Base-by-base conservation (phyloP, 1,140 invertebrate species). In the Palaemon carinicauda region DNA sequence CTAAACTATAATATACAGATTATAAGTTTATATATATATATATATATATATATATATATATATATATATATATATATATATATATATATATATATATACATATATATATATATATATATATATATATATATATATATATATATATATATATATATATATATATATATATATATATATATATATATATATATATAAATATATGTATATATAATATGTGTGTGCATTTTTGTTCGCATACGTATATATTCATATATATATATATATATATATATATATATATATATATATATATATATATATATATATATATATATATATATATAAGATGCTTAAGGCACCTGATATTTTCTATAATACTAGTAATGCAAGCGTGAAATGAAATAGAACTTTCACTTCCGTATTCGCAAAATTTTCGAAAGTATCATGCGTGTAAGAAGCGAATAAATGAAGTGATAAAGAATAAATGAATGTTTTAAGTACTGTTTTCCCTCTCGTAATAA, bases 61-160 rank as follows among this genome's bases (percentile, higher is more conserved):
- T 29, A 0, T 74, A n/a, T 74, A 12, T 27, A 74, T 27, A 50
- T 15, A 50, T 75, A 75, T 75, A 50, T 41, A 75, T 75, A 50
- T 50, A 75, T 75, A 50, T 75, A 75, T 75, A 9, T 75, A 75
- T 75, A 50, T 75, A 50, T 75, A 75, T 75, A n/a, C 0, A 41
- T 75, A 41, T 75, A n/a, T 75, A n/a, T 75, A n/a, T 75, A 73
- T 21, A 31, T 73, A 73, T 21, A 73, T 73, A 33, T 50, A 33
- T 50, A 33, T 50, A 33, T 75, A 31, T 75, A 33, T 75, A 33
- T 75, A 31, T 75, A 33, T 75, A 33, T 75, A 33, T 75, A 33
- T 75, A n/a, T 31, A 33, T 65, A 29, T 65, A 29, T 65, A 29
- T 50, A 33, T 50, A 31, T 17, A 31, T 75, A 33, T 75, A n/a